Conservation (phyloP, 2,888 invertebrate species). For the Sphecodes monilicornis region DNA sequence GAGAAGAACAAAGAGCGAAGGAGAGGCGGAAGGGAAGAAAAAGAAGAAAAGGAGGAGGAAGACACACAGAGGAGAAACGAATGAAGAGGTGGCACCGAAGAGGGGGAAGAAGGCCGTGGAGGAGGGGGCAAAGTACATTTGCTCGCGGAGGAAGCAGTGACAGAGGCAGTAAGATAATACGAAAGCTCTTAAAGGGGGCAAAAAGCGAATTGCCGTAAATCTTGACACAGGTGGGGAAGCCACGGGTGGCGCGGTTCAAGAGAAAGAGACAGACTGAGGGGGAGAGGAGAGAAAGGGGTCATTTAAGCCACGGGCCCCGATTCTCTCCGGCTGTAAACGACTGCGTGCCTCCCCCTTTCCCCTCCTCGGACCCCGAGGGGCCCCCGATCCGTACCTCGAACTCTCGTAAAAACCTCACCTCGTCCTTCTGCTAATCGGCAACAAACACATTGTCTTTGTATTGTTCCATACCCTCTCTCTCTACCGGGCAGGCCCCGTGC, state of each 20-base stretch:
- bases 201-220: constrained; percentile 74
- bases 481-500: constrained; percentile 16
- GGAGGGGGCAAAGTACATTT: constrained; percentile 53
- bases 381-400: constrained; percentile 40
- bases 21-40: background rate
- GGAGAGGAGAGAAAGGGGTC: constrained; percentile 57
- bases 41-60: background rate
- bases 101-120: background rate
- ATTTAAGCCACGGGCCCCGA: constrained; percentile 76
- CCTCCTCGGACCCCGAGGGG: background rate
- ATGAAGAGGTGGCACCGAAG: background rate
- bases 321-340: constrained; percentile 77
- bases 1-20: background rate
- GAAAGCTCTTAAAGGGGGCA: constrained; percentile 72
- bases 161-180: constrained; percentile 71
- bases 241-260: constrained; percentile 38
- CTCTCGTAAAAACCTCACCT: constrained; percentile 74
- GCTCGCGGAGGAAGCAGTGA: constrained; percentile 61
- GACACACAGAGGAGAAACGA: constrained; percentile 6
- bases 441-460: constrained; percentile 80
- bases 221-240: constrained; percentile 65
- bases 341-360: constrained; percentile 41
- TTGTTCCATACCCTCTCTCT: constrained; percentile 60
- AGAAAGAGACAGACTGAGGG: constrained; percentile 42
- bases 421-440: constrained; percentile 79